Evolutionary conservation across 2,113 vertebrate genomes (phyloP).

Genomic region (Leuciscus idus): DNA sequence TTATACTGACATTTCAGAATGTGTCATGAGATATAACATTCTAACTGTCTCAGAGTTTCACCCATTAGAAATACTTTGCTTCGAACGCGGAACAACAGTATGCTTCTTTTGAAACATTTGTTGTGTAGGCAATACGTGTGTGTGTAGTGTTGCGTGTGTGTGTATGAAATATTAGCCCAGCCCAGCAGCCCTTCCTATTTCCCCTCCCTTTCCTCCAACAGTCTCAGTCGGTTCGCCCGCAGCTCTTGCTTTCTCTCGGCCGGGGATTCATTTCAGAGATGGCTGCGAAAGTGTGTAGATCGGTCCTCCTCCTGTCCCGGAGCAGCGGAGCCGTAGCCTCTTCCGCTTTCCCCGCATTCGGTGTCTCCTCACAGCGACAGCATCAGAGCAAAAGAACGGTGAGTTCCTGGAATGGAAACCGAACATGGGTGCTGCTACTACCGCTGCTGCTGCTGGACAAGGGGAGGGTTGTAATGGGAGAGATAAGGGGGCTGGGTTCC

Average conservation of each 20-base stretch:
- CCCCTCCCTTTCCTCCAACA: conserved; percentile 66
- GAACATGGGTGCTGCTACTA: conserved; percentile 34
- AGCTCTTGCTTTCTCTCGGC: conserved; percentile 76
- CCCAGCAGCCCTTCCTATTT: conserved; percentile 74
- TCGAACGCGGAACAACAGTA: conserved; percentile 59
- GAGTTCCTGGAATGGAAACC: conserved; percentile 70
- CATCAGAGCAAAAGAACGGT: conserved; percentile 78
- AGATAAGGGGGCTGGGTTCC: conserved; percentile 43
- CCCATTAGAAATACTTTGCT: neutral
- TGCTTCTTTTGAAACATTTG: conserved; percentile 52
- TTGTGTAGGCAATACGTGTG: conserved; percentile 27
- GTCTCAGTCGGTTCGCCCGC: conserved; percentile 77
- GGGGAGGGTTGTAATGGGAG: conserved; percentile 54
- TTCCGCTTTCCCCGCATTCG: conserved; percentile 75
- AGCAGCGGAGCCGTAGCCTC: conserved; percentile 73
- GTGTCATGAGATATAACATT: neutral
- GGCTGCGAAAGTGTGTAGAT: conserved; percentile 83
- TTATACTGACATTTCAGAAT: neutral
- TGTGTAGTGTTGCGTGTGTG: conserved; percentile 65
- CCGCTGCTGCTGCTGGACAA: conserved; percentile 49
- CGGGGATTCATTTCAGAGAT: conserved; percentile 77
- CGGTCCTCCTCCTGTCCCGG: conserved; percentile 79
- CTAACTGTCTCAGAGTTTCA: neutral
- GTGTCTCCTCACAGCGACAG: conserved; percentile 75
- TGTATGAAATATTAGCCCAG: conserved; percentile 71